Conservation (phyloP, 2,113 vertebrate species). For the Chlorodrepanis virens region DNA sequence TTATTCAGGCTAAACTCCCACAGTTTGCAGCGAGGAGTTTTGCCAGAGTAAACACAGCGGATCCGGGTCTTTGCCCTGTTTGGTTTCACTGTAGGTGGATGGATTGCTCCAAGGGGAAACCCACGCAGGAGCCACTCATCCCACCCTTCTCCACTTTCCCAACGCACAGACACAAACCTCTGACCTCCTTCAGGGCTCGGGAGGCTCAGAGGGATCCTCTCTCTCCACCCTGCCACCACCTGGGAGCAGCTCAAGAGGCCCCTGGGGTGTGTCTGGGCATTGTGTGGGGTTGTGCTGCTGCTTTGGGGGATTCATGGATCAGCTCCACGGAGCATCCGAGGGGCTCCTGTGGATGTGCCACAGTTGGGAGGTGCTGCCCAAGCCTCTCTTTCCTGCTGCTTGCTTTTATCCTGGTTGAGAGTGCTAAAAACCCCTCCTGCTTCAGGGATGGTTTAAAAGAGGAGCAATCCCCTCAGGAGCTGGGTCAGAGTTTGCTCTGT, state of each 20-base stretch:
- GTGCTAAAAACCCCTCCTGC: background rate
- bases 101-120: background rate
- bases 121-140: accelerated
- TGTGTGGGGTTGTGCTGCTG: background rate
- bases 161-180: background rate
- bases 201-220: background rate
- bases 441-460: background rate
- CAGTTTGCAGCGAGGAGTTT: accelerated
- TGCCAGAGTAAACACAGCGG: background rate
- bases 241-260: background rate
- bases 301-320: background rate
- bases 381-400: background rate
- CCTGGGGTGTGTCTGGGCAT: accelerated
- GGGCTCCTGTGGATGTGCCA: accelerated
- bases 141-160: background rate
- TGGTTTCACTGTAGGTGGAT: accelerated
- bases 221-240: background rate
- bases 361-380: background rate
- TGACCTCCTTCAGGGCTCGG: background rate
- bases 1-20: background rate
- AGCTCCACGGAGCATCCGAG: background rate
- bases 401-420: background rate
- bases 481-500: background rate
- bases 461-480: background rate
- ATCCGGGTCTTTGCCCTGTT: background rate